A percentile compares a stretch with the other conserved stretches of the same genome.
phyloP scores from a whole-genome alignment of 2,888 invertebrate species.

The Ischnura elegans region DNA sequence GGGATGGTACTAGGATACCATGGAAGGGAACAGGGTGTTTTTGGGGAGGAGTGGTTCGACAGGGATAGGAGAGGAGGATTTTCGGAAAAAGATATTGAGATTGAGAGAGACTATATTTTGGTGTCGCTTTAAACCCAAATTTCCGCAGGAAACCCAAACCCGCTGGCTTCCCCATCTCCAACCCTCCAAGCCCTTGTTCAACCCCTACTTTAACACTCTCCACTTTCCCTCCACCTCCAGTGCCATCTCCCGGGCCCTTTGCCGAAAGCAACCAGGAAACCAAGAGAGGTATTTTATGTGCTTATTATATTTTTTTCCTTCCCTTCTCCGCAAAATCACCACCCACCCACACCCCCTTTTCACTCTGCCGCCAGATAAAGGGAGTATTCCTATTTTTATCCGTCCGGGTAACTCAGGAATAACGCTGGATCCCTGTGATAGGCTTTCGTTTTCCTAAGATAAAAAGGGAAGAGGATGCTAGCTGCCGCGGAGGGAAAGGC shows the following conservation, averaged over 20 bases:
- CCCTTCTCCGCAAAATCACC: neutral
- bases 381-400: slow-evolving; percentile 25
- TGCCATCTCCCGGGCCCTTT: neutral
- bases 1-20: neutral
- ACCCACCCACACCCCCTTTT: neutral
- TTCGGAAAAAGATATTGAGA: slow-evolving; percentile 32
- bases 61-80: neutral
- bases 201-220: neutral
- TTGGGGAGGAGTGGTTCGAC: neutral
- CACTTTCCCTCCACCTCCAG: neutral
- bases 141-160: neutral
- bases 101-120: slow-evolving; percentile 26
- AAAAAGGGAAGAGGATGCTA: neutral
- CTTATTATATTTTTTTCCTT: neutral
- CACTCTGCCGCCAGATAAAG: slow-evolving; percentile 24
- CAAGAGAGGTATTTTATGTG: neutral
- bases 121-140: slow-evolving; percentile 35
- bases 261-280: neutral
- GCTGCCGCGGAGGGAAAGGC: neutral
- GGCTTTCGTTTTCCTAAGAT: slow-evolving; percentile 20
- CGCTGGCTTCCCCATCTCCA: neutral
- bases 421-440: slow-evolving; percentile 35
- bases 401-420: slow-evolving; percentile 15
- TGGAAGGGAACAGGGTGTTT: too few species aligned
- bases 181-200: neutral